Conservation (phyloP, 2,888 invertebrate species). For the Phrixothrix hirtus region DNA sequence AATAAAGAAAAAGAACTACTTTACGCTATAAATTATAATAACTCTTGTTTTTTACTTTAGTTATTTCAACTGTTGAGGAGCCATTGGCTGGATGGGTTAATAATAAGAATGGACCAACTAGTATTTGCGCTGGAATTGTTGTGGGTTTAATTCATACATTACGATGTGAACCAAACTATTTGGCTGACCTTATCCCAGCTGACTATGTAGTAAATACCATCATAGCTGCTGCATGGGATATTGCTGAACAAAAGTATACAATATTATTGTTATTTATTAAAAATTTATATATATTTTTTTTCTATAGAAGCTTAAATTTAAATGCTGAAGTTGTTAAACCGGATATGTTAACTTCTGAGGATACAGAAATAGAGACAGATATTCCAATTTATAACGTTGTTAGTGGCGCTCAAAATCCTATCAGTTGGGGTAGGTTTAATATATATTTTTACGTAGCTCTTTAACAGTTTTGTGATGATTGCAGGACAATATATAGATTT, state of each 20-base stretch:
- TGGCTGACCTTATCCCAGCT: constrained; percentile 71
- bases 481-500: not conserved
- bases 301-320: not conserved
- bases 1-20: too few species aligned
- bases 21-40: too few species aligned
- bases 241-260: not conserved
- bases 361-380: too few species aligned
- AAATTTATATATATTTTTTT: not conserved
- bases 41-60: too few species aligned
- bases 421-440: constrained; percentile 15
- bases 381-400: constrained; percentile 17
- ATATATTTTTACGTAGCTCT: too few species aligned
- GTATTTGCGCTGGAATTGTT: constrained; percentile 46
- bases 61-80: constrained; percentile 49
- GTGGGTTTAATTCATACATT: constrained; percentile 65
- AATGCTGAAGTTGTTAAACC: not conserved
- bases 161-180: constrained; percentile 57
- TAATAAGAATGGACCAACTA: constrained; percentile 67
- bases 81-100: constrained; percentile 68
- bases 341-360: not conserved
- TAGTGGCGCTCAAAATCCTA: constrained; percentile 27
- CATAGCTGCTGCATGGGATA: constrained; percentile 72
- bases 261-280: not conserved
- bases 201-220: constrained; percentile 82
- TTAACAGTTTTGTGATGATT: too few species aligned